Percentiles rank a stretch among this genome's conserved stretches.
Conservation (phyloP, 1,140 invertebrate species). For the Varroa destructor region DNA sequence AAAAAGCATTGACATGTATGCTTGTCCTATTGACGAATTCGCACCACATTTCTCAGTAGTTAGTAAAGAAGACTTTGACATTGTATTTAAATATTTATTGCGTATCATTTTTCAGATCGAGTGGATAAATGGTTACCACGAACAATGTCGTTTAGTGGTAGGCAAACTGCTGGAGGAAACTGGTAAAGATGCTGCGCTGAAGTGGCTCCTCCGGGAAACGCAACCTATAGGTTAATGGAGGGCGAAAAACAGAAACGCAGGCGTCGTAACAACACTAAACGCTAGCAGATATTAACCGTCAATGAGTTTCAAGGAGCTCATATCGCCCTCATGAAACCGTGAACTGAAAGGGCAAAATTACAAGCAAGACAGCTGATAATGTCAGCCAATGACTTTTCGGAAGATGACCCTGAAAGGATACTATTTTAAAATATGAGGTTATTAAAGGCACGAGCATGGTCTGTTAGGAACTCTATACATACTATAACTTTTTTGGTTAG, state of each 20-base stretch:
- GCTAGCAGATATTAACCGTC: neutral
- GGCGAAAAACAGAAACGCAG: neutral
- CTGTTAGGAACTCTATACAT: no score
- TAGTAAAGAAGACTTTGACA: neutral
- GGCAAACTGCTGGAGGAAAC: slow-evolving; percentile 53
- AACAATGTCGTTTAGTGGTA: slow-evolving; percentile 52
- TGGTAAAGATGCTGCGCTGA: slow-evolving; percentile 50
- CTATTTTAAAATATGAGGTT: no score
- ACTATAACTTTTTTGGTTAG: no score
- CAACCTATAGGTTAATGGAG: slow-evolving; percentile 42
- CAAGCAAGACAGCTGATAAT: neutral
- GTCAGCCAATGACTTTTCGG: no score
- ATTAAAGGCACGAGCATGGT: no score
- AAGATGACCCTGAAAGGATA: no score
- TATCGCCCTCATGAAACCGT: neutral
- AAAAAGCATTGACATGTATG: no score
- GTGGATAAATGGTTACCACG: slow-evolving; percentile 65
- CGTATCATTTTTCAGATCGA: slow-evolving; percentile 45
- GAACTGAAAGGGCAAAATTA: neutral
- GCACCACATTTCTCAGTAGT: no score
- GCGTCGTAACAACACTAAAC: slow-evolving; percentile 1
- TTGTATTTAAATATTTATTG: slow-evolving; percentile 28
- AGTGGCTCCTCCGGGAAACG: slow-evolving; percentile 64
- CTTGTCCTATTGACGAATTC: no score
- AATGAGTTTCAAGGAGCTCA: neutral